These are phyloP conservation scores for Mandrillus leucophaeus DNA, from an alignment of 2,113 vertebrate species.

Conservation along the genomic window DNA sequence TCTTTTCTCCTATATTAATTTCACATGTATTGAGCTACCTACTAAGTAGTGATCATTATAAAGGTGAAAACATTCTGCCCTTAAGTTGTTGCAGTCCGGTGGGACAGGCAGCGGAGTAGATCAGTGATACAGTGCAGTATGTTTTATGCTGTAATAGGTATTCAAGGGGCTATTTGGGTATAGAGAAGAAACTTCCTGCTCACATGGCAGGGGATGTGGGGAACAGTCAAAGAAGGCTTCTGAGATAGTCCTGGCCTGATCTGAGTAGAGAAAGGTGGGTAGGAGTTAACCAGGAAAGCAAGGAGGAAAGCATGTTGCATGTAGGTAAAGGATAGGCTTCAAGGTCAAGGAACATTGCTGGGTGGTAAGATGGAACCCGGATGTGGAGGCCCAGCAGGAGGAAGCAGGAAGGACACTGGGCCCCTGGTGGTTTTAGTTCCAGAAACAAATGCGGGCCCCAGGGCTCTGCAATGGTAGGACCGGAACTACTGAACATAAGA, in stretches of 20 bases:
- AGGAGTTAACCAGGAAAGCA: neutral
- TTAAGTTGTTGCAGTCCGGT: neutral
- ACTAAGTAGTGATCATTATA: neutral
- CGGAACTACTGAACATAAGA: neutral
- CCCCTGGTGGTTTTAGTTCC: neutral
- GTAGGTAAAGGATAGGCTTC: neutral
- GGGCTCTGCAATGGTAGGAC: neutral
- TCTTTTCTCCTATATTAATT: neutral
- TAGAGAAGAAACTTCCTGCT: neutral
- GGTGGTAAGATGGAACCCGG: neutral
- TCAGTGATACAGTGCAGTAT: neutral
- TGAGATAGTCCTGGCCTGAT: neutral
- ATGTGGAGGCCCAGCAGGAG: neutral
- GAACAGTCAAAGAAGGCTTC: neutral
- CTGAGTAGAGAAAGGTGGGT: neutral
- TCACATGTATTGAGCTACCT: neutral
- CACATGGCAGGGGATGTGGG: neutral
- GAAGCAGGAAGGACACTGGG: neutral
- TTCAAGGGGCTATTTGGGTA: neutral
- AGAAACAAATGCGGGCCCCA: neutral
- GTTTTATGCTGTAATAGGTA: neutral
- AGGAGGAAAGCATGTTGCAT: neutral
- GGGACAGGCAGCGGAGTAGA: neutral
- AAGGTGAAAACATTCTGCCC: neutral
- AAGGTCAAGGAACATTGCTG: neutral